Base-by-base conservation (phyloP, 2,113 vertebrate species). In the Neotragus moschatus region DNA sequence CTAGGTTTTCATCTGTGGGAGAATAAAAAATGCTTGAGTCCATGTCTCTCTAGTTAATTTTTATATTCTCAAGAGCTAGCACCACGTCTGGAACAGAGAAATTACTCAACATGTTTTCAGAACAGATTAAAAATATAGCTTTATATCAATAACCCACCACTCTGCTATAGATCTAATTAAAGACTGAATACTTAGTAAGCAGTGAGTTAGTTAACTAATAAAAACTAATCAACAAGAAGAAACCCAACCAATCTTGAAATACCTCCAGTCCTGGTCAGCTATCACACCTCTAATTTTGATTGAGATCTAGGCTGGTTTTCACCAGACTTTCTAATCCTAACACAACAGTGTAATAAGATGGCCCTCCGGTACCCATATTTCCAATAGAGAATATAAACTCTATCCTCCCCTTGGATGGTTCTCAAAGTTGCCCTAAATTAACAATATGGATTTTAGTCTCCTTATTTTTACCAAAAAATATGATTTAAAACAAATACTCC, bases 121-220 rank as follows among this genome's bases (percentile, higher is more conserved):
- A 88, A 90, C 1, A 75, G 60, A 88, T 80, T 30, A 94, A 82
- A 79, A 96, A 93, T 75, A 79, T 90, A 80, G 25, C 2, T 93
- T 95, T 91, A 81, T 58, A 73, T 53, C 49, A 96, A 60, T 49
- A 90, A 79, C 16, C 49, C 79, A 90, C 75, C 47, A 88, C n/a
- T 94, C 16, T 84, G 63, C 81, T 96, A 70, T 88, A 36, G 5
- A 36, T 82, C 90, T 93, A 94, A 94, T 94, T 96, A 90, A 96
- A 84, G 33, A 81, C 7, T 56, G 77, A 97, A 92, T 94, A 77
- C 45, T 96, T 36, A 43, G 13, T 89, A 97, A 97, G 13, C 60
- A 93, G 70, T 86, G 93, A 93, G 25, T 53, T 58, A 36, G 19
- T 70, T 79, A 60, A 77, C 61, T 70, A 58, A 92, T 7, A 30